Evolutionary conservation across 2,888 invertebrate species (phyloP), one percentile per base, ranked within the genome.

Genomic region (Apamea sordens): DNA sequence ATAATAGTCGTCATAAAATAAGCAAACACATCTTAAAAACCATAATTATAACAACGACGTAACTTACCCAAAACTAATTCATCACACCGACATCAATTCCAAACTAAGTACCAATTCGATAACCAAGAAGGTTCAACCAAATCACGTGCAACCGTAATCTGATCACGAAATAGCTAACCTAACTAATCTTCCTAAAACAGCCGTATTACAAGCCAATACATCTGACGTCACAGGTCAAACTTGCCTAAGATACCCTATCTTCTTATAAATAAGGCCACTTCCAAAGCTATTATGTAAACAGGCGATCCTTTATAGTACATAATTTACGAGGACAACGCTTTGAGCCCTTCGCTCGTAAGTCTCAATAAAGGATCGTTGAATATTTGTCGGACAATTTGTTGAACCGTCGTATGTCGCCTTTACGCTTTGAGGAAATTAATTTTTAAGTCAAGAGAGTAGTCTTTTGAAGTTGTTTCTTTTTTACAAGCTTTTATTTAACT

Each of bases 231-330:
- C 65, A 77, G 86, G 83, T 87, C 84, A 84, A 84, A 74, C 76
- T 73, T n/a, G 74, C 28, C 56, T 64, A 71, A 80, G 63, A 76
- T 78, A 83, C 64, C 72, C 71, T 47, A 73, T 82, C 74, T 82
- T 79, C 71, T 83, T 79, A 84, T 84, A 88, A 88, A 88, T 86
- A 88, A 82, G 83, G 83, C 80, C 80, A 74, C 86, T 82, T 84
- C 47, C 56, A 76, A 85, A 77, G 77, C 88, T 82, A 89, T 90
- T 89, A 88, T 86, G 88, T 88, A 90, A 90, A 88, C 80, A 82
- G 76, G 77, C 80, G 74, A 83, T 86, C 88, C 86, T 86, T 83
- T 75, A 77, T 77, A 85, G 76, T 78, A 86, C 83, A 87, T 85
- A 87, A 88, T 84, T 88, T 86, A 86, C 84, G 79, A 77, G 77